Base-by-base conservation (phyloP, 2,797 vertebrate species). In the Rallus crepitans region DNA sequence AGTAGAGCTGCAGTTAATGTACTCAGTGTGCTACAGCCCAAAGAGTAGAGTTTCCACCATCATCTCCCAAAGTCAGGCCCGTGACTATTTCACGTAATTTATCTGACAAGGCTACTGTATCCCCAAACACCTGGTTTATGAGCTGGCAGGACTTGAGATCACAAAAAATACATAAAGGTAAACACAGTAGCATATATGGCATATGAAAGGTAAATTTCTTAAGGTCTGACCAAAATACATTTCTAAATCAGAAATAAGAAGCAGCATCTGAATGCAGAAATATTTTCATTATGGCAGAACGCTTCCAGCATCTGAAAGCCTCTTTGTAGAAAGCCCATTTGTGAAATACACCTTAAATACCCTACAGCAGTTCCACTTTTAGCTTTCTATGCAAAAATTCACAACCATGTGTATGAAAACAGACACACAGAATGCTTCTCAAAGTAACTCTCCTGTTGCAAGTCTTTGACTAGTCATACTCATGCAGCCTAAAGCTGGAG, bases 361-460 rank as follows among this genome's bases (percentile, higher is more conserved):
- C 39, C 85, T 72, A 75, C 56, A 55, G 90, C 82, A 92, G 94
- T 65, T 77, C 82, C 73, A 69, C 47, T 89, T 59, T 71, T 50
- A 87, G 21, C 87, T 93, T 91, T 96, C 75, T 64, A 72, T 61
- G 81, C 92, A 90, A 92, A 92, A 77, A 87, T 88, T 93, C 88
- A 84, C 88, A 94, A 95, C 78, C 82, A 80, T 59, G 91, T 57
- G 94, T 94, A 91, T 6, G 69, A 82, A 93, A 94, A 90, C 28
- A 93, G 89, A 76, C 71, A 93, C 95, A 73, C 23, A 87, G 82
- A 63, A 12, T 31, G 94, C 94, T 93, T 59, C 78, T 76, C 56
- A 96, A 94, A 95, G 82, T 86, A 97, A 33, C n/a, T 87, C 18
- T 86, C 81, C 69, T 56, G 20, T 68, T 72, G 15, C 19, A 93